Conservation (phyloP, 2,888 invertebrate species). For the Steinernema hermaphroditum region DNA sequence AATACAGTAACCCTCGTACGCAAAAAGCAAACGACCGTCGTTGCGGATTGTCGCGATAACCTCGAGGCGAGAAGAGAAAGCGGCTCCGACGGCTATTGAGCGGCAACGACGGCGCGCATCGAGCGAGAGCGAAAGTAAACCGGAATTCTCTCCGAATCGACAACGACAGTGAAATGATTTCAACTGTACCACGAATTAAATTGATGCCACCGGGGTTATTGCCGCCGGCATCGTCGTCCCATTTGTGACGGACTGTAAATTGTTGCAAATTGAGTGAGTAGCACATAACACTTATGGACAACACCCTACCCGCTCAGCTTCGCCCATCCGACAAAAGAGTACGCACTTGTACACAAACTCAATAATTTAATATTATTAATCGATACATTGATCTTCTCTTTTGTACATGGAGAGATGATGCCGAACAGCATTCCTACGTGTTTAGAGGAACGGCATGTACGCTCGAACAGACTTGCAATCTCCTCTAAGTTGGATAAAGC, state of each 20-base stretch:
- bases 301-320: too few species aligned
- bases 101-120: background rate
- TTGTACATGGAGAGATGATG: too few species aligned
- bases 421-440: too few species aligned
- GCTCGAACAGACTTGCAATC: conserved; percentile 70
- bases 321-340: too few species aligned
- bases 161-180: conserved; percentile 9
- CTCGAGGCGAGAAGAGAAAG: conserved; percentile 28
- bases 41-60: background rate
- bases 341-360: too few species aligned
- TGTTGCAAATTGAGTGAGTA: too few species aligned
- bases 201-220: conserved; percentile 1
- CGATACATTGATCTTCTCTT: too few species aligned
- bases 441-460: conserved; percentile 12
- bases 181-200: conserved; percentile 14
- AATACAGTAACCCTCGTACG: conserved; percentile 1
- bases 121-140: conserved; percentile 18
- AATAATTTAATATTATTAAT: too few species aligned
- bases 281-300: too few species aligned
- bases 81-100: conserved; percentile 21
- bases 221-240: background rate
- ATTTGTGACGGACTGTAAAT: too few species aligned
- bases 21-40: background rate
- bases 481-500: conserved; percentile 88
- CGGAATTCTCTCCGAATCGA: conserved; percentile 6